Conservation (phyloP, 2,113 vertebrate species). For the Trichomycterus rosablanca region DNA sequence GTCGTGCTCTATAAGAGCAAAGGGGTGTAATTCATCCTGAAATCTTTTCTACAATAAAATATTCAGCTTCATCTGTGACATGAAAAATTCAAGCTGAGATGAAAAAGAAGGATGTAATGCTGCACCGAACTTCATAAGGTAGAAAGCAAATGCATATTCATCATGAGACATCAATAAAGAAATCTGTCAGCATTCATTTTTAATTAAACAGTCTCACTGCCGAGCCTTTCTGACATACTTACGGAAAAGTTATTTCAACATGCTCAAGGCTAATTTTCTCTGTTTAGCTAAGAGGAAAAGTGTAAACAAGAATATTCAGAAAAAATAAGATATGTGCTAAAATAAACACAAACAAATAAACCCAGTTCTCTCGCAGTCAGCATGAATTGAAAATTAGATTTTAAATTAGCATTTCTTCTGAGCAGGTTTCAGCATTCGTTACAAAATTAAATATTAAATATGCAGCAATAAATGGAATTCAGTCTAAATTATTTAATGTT, state of each 20-base stretch:
- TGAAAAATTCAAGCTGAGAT: conserved; percentile 9
- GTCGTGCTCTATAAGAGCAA: too few relatives aligned
- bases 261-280: too few relatives aligned
- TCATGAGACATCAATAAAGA: conserved; percentile 37
- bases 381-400: conserved; percentile 1
- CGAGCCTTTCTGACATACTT: conserved; percentile 41
- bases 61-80: conserved; percentile 21
- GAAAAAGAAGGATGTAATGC: conserved; percentile 16
- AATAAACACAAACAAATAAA: conserved; percentile 7
- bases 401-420: conserved; percentile 4
- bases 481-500: background rate
- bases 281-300: too few relatives aligned
- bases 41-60: conserved; percentile 35
- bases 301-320: too few relatives aligned
- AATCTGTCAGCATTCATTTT: conserved; percentile 49
- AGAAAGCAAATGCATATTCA: conserved; percentile 46
- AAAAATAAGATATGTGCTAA: too few relatives aligned
- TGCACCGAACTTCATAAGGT: conserved; percentile 14
- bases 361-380: background rate
- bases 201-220: conserved; percentile 38
- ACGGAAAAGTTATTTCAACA: too few relatives aligned
- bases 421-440: background rate
- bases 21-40: too few relatives aligned
- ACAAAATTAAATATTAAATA: too few relatives aligned
- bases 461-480: too few relatives aligned